Evolutionary conservation across 92 coral and sea anemone species (phyloP), one percentile per base, ranked within the genome.

Genomic region (Zoanthus gigantus): DNA sequence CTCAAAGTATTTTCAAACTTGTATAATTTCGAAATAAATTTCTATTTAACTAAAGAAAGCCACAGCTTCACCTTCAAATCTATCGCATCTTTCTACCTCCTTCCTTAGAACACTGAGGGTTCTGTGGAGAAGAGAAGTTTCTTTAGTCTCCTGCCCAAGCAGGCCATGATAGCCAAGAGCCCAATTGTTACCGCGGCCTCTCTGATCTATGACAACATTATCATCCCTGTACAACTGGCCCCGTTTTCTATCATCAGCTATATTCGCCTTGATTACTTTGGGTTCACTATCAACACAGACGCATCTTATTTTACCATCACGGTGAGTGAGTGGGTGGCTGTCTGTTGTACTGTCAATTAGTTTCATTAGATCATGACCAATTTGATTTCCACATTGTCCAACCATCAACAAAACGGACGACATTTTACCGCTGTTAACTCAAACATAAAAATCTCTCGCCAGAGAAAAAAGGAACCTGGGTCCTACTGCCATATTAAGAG

Each of bases 371-470:
- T 95, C 98, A 83, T 93, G 94, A 50, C 96, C 96, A 53, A 95
- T 94, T 82, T 95, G 98, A 77, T 95, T 95, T 13, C 98, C 98
- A 66, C 98, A 95, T 46, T 95, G 98, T 30, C 98, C 98, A 80
- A 93, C 98, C 73, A 92, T 90, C 45, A 95, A 90, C 48, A 91
- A 65, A 16, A 95, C 90, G 6, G 98, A 95, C 37, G 98, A 91
- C 98, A 95, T 95, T 48, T 60, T 77, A 58, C 15, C n/a, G 14
- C 0, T 52, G 57, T 37, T 4, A 37, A 37, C 42, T 2, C 42
- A 37, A 37, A 37, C 42, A 30, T 15, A 32, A 73, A 74, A n/a
- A 74, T 37, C 6, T 9, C 46, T 23, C 37, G 48, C 45, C 10
- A 7, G 6, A 0, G 44, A 50, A 50, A 60, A 50, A 50, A 60